These are phyloP conservation scores for Thalassarche chlororhynchos DNA, from an alignment of 2,113 vertebrate genomes.

Conservation along the genomic window DNA sequence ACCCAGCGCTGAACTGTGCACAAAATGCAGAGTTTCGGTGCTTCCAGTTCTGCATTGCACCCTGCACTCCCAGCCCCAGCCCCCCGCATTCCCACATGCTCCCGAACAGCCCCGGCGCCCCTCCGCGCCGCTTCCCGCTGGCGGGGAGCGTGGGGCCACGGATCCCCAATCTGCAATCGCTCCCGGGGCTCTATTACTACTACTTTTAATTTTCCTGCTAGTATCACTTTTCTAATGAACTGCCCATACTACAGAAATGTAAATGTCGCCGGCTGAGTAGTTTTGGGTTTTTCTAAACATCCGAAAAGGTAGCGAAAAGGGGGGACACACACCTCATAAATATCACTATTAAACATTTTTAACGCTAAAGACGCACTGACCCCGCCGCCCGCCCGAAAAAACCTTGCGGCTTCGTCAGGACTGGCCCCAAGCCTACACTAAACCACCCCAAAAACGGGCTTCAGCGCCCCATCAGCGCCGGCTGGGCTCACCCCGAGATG, in stretches of 20 bases:
- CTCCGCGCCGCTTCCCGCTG: neutral
- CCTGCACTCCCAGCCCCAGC: neutral
- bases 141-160: too few relatives aligned
- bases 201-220: neutral
- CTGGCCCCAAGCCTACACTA: neutral
- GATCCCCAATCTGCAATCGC: neutral
- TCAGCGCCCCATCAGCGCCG: neutral
- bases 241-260: neutral
- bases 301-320: neutral
- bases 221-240: neutral
- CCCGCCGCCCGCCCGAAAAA: neutral
- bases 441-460: neutral
- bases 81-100: neutral
- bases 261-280: neutral
- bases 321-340: neutral
- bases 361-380: neutral
- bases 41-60: constrained; percentile 19
- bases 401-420: neutral
- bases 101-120: neutral
- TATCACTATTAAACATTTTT: neutral
- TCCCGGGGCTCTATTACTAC: neutral
- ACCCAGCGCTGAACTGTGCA: constrained; percentile 26
- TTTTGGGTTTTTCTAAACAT: neutral
- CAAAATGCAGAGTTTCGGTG: constrained; percentile 31
- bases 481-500: neutral